phyloP scores from a whole-genome alignment of 2,797 vertebrate species.

The Alcedo quadribrachys region DNA sequence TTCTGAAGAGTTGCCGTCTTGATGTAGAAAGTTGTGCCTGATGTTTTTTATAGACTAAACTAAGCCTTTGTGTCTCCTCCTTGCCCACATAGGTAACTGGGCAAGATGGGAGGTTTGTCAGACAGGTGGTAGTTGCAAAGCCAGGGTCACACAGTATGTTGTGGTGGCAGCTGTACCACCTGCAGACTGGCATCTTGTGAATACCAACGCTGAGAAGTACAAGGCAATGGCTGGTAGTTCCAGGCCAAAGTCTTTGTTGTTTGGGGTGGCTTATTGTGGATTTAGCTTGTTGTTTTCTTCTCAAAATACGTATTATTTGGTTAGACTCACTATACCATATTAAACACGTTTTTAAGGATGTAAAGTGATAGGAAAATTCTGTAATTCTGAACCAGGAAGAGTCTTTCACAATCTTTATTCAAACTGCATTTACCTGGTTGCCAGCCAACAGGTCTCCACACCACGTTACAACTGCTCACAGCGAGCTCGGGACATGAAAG shows the following conservation, averaged over 20 bases:
- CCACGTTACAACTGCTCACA: neutral
- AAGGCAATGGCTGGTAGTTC: fast-evolving
- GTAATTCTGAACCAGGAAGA: neutral
- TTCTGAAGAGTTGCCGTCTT: neutral
- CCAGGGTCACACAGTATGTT: fast-evolving
- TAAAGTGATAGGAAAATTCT: neutral
- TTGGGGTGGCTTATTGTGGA: neutral
- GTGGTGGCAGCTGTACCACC: fast-evolving
- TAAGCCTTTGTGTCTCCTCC: neutral
- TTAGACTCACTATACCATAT: neutral
- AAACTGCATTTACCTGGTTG: neutral
- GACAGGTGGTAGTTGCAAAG: fast-evolving
- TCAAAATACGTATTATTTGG: neutral
- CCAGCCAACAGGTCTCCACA: neutral
- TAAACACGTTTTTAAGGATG: neutral
- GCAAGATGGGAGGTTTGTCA: neutral
- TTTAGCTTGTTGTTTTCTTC: neutral
- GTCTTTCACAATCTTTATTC: neutral
- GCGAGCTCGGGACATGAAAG: neutral
- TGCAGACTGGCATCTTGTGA: neutral
- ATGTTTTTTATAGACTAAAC: neutral
- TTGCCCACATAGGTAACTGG: fast-evolving
- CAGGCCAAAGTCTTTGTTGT: neutral
- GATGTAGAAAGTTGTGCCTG: fast-evolving
- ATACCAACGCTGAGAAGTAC: neutral